A percentile compares a stretch with the other conserved stretches of the same genome.
Conservation (phyloP, 2,888 invertebrate species). For the Napeogenes inachia region DNA sequence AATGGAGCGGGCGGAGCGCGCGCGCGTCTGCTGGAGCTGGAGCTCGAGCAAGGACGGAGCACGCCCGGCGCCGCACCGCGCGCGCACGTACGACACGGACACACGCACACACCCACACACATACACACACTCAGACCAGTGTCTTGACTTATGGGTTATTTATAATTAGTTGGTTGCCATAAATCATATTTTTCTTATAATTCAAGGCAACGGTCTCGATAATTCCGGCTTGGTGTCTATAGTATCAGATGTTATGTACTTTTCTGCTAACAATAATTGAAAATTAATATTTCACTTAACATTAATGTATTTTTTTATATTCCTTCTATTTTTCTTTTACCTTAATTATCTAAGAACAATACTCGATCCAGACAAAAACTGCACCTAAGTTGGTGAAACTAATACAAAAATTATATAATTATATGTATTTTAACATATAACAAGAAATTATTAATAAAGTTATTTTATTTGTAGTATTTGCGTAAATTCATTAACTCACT, state of each 20-base stretch:
- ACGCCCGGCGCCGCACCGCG: conserved; percentile 61
- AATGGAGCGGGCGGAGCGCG: conserved; percentile 48
- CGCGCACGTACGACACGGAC: conserved; percentile 29
- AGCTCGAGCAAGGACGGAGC: conserved; percentile 73
- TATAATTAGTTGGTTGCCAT: conserved; percentile 5
- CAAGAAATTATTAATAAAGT: neutral
- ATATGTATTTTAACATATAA: neutral
- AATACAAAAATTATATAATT: neutral
- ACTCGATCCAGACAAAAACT: too few relatives aligned
- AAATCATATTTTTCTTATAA: conserved; percentile 12
- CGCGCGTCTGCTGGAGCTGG: conserved; percentile 70
- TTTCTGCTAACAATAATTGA: neutral
- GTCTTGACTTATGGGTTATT: conserved; percentile 7
- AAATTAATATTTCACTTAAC: too few relatives aligned
- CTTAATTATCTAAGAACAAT: too few relatives aligned
- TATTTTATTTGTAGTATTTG: conserved; percentile 6
- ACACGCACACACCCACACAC: conserved; percentile 10
- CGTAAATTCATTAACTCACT: conserved; percentile 10
- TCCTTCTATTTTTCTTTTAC: too few relatives aligned
- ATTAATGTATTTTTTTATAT: too few relatives aligned
- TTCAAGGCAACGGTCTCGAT: conserved; percentile 11
- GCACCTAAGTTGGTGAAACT: too few relatives aligned
- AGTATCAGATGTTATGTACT: conserved; percentile 5
- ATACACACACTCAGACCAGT: conserved; percentile 5
- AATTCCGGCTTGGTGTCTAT: conserved; percentile 17